Conservation (phyloP, 2,888 invertebrate genomes). For the Drosophila austrosaltans region DNA sequence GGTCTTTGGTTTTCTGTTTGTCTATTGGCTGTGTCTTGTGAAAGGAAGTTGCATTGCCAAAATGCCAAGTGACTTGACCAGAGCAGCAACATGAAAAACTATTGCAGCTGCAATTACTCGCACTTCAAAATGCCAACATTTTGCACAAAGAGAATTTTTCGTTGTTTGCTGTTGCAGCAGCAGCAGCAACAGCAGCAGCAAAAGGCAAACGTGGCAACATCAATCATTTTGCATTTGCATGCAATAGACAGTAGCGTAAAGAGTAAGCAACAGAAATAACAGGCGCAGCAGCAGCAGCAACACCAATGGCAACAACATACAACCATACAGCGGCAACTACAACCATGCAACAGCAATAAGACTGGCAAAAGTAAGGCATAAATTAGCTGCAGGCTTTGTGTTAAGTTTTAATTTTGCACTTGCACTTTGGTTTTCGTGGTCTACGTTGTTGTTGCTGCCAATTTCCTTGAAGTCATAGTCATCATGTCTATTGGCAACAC, state of each 20-base stretch:
- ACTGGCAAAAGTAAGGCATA: slow-evolving; percentile 60
- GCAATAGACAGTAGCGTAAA: slow-evolving; percentile 52
- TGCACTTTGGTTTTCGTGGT: slow-evolving; percentile 35
- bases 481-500: slow-evolving; percentile 32
- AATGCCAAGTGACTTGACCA: slow-evolving; percentile 64
- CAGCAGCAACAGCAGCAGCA: slow-evolving; percentile 37
- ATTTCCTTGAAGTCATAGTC: slow-evolving; percentile 41
- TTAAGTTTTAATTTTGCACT: slow-evolving; percentile 61
- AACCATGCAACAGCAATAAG: slow-evolving; percentile 29
- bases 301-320: slow-evolving; percentile 10
- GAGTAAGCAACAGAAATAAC: slow-evolving; percentile 16
- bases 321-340: slow-evolving; percentile 10
- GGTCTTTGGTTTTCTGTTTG: slow-evolving; percentile 27
- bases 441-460: slow-evolving; percentile 31
- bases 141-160: slow-evolving; percentile 75
- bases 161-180: slow-evolving; percentile 48
- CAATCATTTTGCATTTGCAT: slow-evolving; percentile 70
- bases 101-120: slow-evolving; percentile 78
- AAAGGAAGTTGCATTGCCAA: slow-evolving; percentile 72
- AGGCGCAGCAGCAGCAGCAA: too few relatives aligned
- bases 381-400: slow-evolving; percentile 66
- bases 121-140: slow-evolving; percentile 77
- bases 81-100: slow-evolving; percentile 71
- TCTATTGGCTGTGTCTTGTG: slow-evolving; percentile 52
- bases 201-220: slow-evolving; percentile 67